Base-by-base conservation (phyloP, 2,113 vertebrate genomes). In the Fregata magnificens region DNA sequence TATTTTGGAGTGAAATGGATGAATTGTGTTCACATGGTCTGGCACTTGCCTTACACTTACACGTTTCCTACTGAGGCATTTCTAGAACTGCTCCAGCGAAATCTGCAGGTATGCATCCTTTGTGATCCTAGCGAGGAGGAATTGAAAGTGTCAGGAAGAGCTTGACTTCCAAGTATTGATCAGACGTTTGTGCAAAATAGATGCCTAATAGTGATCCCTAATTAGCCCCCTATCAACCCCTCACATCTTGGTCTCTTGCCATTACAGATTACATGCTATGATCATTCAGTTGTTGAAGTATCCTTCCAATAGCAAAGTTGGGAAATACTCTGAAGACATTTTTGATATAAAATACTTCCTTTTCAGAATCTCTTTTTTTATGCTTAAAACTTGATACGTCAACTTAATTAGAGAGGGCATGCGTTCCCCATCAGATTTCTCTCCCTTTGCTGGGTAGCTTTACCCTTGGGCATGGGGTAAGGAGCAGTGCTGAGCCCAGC, bases 331-430 rank as follows among this genome's bases (percentile, higher is more conserved):
- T 49, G 22, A 53, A 59, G 31, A 22, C 2, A 2, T 34, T 63
- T 63, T 71, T 74, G 22, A 10, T 42, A 16, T 18, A 29, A 70
- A 58, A 58, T 40, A 19, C 22, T 84, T 78, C 7, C 7, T 67
- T 70, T 47, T 55, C 56, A 59, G 40, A 40, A 49, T 24, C 31
- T 70, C 25, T 34, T 47, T 59, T 70, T 58, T 5, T 21, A 9
- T 18, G 9, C 36, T 53, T 58, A 28, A 52, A 49, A 29, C 44
- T 21, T 58, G 55, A 45, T 63, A 5, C 10, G 4, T 62, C 28
- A 42, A 2, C 19, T 13, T 32, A 26, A 90, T 12, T 13, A 18
- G 59, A 53, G 22, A 36, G 53, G 0, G 0, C 0, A 0, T 44
- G 32, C 1, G 0, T 34, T 59, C 16, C 32, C 26, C 16, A 3